Conservation (phyloP, 2,797 vertebrate genomes). For the Jordanella pulchra region DNA sequence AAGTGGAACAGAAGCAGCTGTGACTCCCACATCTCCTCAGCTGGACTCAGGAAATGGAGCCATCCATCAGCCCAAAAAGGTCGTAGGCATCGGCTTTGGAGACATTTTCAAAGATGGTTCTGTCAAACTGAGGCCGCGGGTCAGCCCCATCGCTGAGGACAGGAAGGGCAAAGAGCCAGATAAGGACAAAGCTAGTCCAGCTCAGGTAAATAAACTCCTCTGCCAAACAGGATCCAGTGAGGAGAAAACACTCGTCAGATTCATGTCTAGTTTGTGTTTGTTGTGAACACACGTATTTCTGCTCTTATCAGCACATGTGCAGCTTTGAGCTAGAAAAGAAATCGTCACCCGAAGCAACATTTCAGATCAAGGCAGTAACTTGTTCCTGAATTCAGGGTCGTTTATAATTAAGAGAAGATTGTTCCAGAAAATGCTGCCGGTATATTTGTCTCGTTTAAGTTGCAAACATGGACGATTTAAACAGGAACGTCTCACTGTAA, state of each 20-base stretch:
- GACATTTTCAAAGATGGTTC: slow-evolving; percentile 96
- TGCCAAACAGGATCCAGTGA: neutral
- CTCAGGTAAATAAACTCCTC: neutral
- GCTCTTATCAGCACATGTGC: slow-evolving; percentile 15
- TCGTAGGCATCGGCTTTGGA: slow-evolving; percentile 91
- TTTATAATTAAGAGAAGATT: no score
- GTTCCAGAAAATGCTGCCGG: no score
- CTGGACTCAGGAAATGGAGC: slow-evolving; percentile 78
- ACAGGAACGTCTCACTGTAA: no score
- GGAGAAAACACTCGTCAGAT: neutral
- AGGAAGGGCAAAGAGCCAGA: slow-evolving; percentile 70
- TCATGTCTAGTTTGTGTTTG: slow-evolving; percentile 12
- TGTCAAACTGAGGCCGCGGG: slow-evolving; percentile 87
- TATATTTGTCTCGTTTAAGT: no score
- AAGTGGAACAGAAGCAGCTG: slow-evolving; percentile 51
- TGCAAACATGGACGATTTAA: no score
- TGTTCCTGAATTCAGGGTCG: no score
- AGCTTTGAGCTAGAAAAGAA: neutral
- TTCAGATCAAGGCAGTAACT: no score
- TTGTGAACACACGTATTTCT: slow-evolving; percentile 31
- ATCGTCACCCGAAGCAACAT: no score
- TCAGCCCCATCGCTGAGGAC: slow-evolving; percentile 85
- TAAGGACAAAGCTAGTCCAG: neutral
- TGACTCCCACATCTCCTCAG: slow-evolving; percentile 77
- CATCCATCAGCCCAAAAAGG: slow-evolving; percentile 90